Base-by-base conservation (phyloP, 2,888 invertebrate genomes). In the Caenorhabditis virilis region DNA sequence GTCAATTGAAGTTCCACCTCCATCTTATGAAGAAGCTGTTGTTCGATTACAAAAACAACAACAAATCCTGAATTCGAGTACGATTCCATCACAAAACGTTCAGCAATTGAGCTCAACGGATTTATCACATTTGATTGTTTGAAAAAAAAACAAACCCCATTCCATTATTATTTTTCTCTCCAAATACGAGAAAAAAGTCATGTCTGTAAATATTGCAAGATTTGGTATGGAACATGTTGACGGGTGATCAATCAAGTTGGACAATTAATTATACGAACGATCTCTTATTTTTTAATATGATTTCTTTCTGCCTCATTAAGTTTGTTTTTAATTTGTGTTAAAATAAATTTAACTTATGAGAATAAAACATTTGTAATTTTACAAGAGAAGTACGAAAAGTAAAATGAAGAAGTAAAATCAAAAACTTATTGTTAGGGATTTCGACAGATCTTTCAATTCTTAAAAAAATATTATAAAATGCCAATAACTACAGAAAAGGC, bases 11-110 rank as follows among this genome's bases (percentile, higher is more conserved):
- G 39, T 58, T 20, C 56, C 55, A 26, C 65, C 65, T 0, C 65
- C 65, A 41, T 46, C 65, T 2, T 65, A 65, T 46, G 57, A 59
- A 43, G 65, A 60, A 53, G 65, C 65, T 15, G 35, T 60, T 15
- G 43, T 63, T 3, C 48, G 53, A 30, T 25, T 53, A 4, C 58
- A 58, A n/a, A n/a, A 46, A 30, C 4, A 18, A 35, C 53, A 54
- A 33, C 54, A 52, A 15, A 47, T 45, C 18, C n/a, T 20, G 6
- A n/a, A 5, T 13, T 5, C n/a, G 36, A 15, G 11, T 5, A 36
- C 36, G n/a, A 22, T 20, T 25, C 25, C 15, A 23, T 11, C 25
- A 11, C 25, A 11, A 18, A 20, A 11, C 13, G 22, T 42, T 18
- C 42, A 42, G 2, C 53, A 54, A 23, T 41, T 63, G 41, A 58